Evolutionary conservation across 2,113 vertebrate species (phyloP).

Genomic region (Antigone vipio): DNA sequence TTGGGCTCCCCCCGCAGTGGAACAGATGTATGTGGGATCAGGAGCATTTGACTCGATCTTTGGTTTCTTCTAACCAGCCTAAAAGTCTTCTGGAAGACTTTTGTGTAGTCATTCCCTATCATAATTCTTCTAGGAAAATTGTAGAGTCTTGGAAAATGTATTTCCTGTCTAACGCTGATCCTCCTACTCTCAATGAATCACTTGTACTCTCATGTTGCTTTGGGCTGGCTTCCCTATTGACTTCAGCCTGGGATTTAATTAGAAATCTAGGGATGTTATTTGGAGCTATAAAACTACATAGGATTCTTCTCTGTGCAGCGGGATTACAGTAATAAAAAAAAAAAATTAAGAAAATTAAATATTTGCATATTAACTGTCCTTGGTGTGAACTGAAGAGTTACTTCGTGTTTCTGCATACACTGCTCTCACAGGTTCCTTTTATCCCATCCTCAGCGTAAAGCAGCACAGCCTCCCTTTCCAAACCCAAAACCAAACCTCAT

Average conservation of each 20-base stretch:
- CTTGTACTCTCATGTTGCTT: neutral
- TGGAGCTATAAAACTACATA: neutral
- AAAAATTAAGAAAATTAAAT: neutral
- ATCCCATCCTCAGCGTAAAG: neutral
- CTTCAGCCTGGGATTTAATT: conserved; percentile 21
- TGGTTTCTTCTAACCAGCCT: neutral
- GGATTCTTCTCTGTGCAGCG: neutral
- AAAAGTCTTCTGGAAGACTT: neutral
- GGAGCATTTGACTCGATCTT: neutral
- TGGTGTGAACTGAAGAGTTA: neutral
- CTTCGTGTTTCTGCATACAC: fast-evolving
- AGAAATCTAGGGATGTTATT: neutral
- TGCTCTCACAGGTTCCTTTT: neutral
- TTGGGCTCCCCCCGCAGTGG: fast-evolving
- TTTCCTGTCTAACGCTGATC: neutral
- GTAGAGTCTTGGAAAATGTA: neutral
- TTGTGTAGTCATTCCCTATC: neutral
- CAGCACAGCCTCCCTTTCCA: neutral
- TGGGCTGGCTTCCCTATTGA: conserved; percentile 10
- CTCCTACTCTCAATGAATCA: conserved; percentile 29
- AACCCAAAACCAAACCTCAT: neutral
- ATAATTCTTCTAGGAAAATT: neutral
- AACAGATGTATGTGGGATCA: neutral
- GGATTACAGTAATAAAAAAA: neutral
- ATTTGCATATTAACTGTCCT: conserved; percentile 15